Base-by-base conservation (phyloP, 2,888 invertebrate genomes). In the Cosmopolites sordidus region DNA sequence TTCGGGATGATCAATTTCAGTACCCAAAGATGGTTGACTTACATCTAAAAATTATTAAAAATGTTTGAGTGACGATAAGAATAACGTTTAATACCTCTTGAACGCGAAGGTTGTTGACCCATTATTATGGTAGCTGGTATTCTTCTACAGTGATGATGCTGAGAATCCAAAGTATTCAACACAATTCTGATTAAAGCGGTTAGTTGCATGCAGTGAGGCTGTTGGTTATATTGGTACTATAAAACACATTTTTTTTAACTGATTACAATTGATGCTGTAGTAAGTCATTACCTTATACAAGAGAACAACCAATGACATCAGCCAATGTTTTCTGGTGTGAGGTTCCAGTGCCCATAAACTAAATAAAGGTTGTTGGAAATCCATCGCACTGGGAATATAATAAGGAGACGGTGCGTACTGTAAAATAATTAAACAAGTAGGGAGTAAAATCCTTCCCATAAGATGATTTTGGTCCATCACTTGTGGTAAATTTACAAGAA, bases 401-500 rank as follows among this genome's bases (percentile, higher is more conserved):
- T 80, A 87, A 0, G 91, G 89, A 58, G 89, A 89, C 0, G 93
- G 90, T 46, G 88, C 84, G 71, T 90, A 92, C 60, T 91, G 84
- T 46, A 94, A 78, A 47, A 93, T 78, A 46, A 83, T 82, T 51
- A 96, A 75, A 0, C 92, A 87, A 0, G 92, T 90, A 5, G 92
- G 89, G 4, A 97, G 81, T 47, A 99, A 83, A 53, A 87, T 81
- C 63, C 89, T 88, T 0, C 97, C 97, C 80, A 99, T 92, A 58
- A 88, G 78, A 71, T 96, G 92, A 75, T 99, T 99, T 72, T 94
- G 92, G 73, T 99, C 99, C 68, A 99, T 71, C 9, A 99, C 82
- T 78, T 93, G 93, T 0, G 97, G 94, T 57, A 98, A 75, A 69
- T 93, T 95, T 22, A 92, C 86, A 70, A 99, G 78, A 71, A 97